Evolutionary conservation across 2,888 invertebrate genomes (phyloP), one percentile per base, ranked within the genome.

Genomic region (Orthonychiurus folsomi): DNA sequence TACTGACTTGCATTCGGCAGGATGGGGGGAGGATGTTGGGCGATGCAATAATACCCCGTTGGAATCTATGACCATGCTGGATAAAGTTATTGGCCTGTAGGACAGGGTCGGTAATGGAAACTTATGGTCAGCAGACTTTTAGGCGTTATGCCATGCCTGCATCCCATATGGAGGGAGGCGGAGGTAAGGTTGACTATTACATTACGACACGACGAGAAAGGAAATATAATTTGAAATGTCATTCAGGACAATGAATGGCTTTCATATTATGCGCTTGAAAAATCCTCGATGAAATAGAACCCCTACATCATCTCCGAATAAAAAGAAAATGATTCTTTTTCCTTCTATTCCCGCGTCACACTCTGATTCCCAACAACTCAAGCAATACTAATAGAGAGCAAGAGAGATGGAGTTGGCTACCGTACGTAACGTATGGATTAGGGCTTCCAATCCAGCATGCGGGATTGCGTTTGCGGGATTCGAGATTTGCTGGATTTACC

Each of bases 161-260:
- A n/a, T n/a, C 9, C 9, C 37, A 37, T 37, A 37, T 37, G 15
- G 37, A 15, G 37, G 9, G 9, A 37, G 37, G 15, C 28, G 26
- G 28, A 18, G 28, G 3, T 12, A 56, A 56, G 12, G 56, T 26
- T 23, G 25, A 20, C 52, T 20, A 23, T 52, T 20, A 12, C 52
- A 52, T 52, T 5, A 52, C 21, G 52, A 20, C n/a, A 37, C 37
- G 52, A 52, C 3, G 48, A 48, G 59, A 57, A 50, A 63, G 61
- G 61, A 66, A 63, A 66, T 63, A 63, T 66, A 66, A 66, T 66
- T 63, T 62, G 66, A 66, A 66, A 66, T 66, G 66, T 66, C 66
- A 66, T 66, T 55, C 62, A 59, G 56, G 54, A 66, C 66, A 66
- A 66, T 66, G 63, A 66, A 66, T 66, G 63, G 66, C 60, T 63